These are phyloP conservation scores for Tragelaphus buxtoni DNA, from an alignment of 2,113 vertebrate genomes.

Conservation along the genomic window DNA sequence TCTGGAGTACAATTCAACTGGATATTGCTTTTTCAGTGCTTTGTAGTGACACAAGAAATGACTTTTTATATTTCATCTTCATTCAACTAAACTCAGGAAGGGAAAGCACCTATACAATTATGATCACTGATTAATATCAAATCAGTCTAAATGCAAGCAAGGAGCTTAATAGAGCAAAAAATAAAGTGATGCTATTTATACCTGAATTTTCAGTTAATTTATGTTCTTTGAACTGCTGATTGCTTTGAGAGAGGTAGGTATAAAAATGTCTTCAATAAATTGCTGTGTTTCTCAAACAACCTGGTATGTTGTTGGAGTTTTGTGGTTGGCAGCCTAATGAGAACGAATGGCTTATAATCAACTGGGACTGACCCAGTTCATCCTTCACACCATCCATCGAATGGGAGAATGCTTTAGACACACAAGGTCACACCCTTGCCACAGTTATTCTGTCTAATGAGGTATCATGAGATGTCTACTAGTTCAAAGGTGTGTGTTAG, in stretches of 20 bases:
- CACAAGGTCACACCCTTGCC: conserved; percentile 67
- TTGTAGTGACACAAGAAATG: neutral
- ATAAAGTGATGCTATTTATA: conserved; percentile 49
- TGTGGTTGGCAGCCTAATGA: conserved; percentile 63
- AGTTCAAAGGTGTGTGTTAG: conserved; percentile 65
- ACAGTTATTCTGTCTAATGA: conserved; percentile 72
- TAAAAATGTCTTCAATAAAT: conserved; percentile 51
- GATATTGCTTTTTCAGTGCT: neutral
- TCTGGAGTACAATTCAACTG: neutral
- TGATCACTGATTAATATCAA: conserved; percentile 55
- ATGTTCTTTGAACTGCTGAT: conserved; percentile 28
- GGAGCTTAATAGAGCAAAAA: conserved; percentile 38
- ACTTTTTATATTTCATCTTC: conserved; percentile 16
- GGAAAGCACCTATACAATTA: conserved; percentile 20
- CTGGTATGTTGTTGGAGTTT: conserved; percentile 55
- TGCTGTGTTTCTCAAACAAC: conserved; percentile 37
- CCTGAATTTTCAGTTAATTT: conserved; percentile 56
- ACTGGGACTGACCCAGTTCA: conserved; percentile 67
- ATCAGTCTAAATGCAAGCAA: conserved; percentile 45
- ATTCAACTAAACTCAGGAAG: conserved; percentile 31
- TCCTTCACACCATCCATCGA: conserved; percentile 65
- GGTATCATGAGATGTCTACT: conserved; percentile 50
- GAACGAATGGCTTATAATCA: conserved; percentile 69
- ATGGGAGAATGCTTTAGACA: conserved; percentile 48
- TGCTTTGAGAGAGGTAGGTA: conserved; percentile 45